phyloP scores from a whole-genome alignment of 2,888 invertebrate genomes.

The Orchestes rusci region DNA sequence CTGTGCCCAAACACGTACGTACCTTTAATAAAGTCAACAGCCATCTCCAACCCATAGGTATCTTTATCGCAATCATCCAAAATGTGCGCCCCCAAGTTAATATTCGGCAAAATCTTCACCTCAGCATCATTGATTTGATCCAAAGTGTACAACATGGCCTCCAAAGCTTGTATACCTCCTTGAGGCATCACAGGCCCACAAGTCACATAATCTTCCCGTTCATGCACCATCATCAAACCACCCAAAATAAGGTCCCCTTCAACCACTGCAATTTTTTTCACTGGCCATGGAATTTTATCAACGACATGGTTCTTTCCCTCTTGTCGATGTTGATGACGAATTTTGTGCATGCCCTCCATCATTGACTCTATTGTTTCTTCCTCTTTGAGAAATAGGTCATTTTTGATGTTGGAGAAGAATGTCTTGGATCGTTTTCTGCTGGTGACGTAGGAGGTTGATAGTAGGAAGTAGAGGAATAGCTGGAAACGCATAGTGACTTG shows the following conservation, averaged over 20 bases:
- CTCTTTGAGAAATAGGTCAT: slow-evolving; percentile 1
- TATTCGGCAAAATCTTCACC: slow-evolving; percentile 65
- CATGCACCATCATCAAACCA: slow-evolving; percentile 93
- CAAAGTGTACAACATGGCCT: slow-evolving; percentile 86
- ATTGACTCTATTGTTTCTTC: background rate
- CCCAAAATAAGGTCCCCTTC: slow-evolving; percentile 81
- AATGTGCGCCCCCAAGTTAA: slow-evolving; percentile 79
- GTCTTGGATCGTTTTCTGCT: no score
- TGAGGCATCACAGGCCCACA: slow-evolving; percentile 94
- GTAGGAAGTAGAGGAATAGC: no score
- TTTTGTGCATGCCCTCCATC: slow-evolving; percentile 4
- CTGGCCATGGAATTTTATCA: slow-evolving; percentile 57
- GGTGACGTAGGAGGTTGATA: no score
- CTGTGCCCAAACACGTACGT: slow-evolving; percentile 6
- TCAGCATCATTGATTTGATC: slow-evolving; percentile 66
- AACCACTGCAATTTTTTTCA: slow-evolving; percentile 77
- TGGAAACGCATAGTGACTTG: no score
- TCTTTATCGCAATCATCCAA: slow-evolving; percentile 94
- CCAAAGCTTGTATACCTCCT: slow-evolving; percentile 81
- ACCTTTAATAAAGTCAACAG: slow-evolving; percentile 96
- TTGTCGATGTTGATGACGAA: slow-evolving; percentile 6
- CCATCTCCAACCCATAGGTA: slow-evolving; percentile 92
- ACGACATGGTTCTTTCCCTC: no score
- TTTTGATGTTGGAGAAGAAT: no score
- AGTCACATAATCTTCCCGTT: slow-evolving; percentile 76